Evolutionary conservation across 2,113 vertebrate species (phyloP), one percentile per base, ranked within the genome.

Genomic region (Nothocercus julius): DNA sequence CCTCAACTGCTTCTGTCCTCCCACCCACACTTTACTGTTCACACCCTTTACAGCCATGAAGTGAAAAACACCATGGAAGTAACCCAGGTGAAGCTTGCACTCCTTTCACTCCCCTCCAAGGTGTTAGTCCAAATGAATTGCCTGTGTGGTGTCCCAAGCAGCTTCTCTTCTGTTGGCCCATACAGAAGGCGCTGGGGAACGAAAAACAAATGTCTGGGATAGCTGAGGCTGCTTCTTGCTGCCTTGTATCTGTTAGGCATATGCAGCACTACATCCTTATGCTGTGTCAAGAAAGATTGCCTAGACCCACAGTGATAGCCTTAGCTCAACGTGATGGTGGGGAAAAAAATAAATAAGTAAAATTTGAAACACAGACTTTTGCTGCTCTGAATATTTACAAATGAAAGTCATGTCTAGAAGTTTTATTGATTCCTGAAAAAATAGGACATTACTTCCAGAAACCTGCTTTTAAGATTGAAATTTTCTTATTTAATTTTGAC

Each of bases 81-180:
- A 66, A 66, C 34, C 45, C 22, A 67, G 9, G 40, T 25, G 28
- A 75, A 64, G 19, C 3, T 63, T 84, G 72, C 20, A 21, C 69
- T 84, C 45, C 30, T 9, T 12, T 63, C 58, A 16, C 2, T 76
- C 24, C 25, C 16, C 36, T 24, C 13, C 36, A 84, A 17, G 34
- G 19, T 45, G 69, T 70, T 74, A 70, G 32, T 21, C 9, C 17
- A 36, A n/a, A 13, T 56, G 27, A 32, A 5, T 25, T 11, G 16
- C 28, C 54, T 32, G 28, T 0, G 0, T 27, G 11, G 11, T 36
- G 69, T 7, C 40, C 15, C 44, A 76, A 8, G 38, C 6, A 14
- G 34, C 13, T 76, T 68, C 59, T 81, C n/a, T 11, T 40, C 25
- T 3, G 0, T 6, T 0, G 0, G 38, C 28, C 58, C 28, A 32